Percentiles rank a stretch among this genome's conserved stretches.
These are phyloP conservation scores for Lynx canadensis DNA, from an alignment of 2,113 vertebrate species.

Conservation along the genomic window DNA sequence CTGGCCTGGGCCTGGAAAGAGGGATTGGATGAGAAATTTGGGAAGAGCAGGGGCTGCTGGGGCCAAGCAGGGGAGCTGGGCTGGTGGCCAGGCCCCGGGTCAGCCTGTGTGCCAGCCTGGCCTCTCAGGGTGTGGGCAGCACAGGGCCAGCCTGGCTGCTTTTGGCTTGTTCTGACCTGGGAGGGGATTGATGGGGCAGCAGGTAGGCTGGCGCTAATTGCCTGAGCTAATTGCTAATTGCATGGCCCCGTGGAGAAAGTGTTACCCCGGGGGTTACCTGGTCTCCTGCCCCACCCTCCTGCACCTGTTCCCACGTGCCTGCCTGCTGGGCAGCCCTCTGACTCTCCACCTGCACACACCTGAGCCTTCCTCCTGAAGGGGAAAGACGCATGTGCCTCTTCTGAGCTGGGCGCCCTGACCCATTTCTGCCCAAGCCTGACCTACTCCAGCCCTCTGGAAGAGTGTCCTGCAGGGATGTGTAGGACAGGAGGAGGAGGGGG, in stretches of 20 bases:
- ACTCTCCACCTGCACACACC: neutral
- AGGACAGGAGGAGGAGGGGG: neutral
- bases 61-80: neutral
- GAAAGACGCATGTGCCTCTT: neutral
- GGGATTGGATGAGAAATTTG: neutral
- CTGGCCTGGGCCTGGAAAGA: neutral
- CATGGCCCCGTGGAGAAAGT: neutral
- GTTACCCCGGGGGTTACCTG: neutral
- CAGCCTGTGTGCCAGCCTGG: neutral
- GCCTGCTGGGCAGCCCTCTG: neutral
- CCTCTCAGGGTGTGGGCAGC: neutral
- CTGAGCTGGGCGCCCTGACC: neutral
- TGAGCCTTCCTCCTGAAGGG: neutral
- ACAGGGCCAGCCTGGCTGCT: neutral
- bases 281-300: neutral
- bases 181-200: neutral
- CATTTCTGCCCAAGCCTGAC: neutral
- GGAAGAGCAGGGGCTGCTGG: neutral
- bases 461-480: neutral
- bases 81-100: neutral
- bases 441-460: neutral
- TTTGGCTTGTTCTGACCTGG: neutral
- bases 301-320: conserved; percentile 45
- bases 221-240: conserved; percentile 64
- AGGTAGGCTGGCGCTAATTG: conserved; percentile 70